phyloP scores from a whole-genome alignment of 1,140 invertebrate species.

The Lethocerus indicus region DNA sequence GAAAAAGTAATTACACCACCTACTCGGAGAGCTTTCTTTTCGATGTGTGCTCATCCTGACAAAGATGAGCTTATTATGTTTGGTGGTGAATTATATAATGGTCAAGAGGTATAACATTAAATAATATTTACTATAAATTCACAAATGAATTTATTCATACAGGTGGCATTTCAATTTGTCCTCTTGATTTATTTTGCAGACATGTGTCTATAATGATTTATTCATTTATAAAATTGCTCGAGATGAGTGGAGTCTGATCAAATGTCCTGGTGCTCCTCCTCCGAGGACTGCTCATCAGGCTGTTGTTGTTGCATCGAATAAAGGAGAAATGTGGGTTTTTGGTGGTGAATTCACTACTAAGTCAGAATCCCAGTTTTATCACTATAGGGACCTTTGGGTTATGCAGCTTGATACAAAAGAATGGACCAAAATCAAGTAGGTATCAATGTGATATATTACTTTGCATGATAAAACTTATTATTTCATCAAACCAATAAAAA shows the following conservation, averaged over 20 bases:
- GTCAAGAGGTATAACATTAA: constrained; percentile 50
- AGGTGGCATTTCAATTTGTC: not conserved
- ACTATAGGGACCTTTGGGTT: constrained; percentile 86
- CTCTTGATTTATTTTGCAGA: constrained; percentile 34
- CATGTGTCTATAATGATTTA: constrained; percentile 67
- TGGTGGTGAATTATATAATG: constrained; percentile 86
- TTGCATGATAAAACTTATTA: too few species aligned
- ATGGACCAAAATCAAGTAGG: constrained; percentile 72
- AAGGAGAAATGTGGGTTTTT: constrained; percentile 70
- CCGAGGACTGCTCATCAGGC: constrained; percentile 79
- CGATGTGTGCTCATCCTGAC: constrained; percentile 62
- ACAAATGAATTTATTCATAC: not conserved
- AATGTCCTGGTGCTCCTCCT: constrained; percentile 62
- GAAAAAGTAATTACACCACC: constrained; percentile 50
- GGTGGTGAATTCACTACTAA: constrained; percentile 86
- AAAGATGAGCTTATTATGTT: constrained; percentile 81
- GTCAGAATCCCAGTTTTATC: constrained; percentile 81
- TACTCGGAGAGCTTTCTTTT: constrained; percentile 59
- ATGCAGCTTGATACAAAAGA: constrained; percentile 57
- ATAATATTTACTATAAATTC: not conserved
- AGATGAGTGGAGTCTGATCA: constrained; percentile 62
- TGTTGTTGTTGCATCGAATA: constrained; percentile 47
- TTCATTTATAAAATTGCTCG: constrained; percentile 67
- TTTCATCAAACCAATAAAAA: too few species aligned
- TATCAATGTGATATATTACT: constrained; percentile 5